A percentile compares a stretch with the other conserved stretches of the same genome.
These are phyloP conservation scores for Monochamus alternatus DNA, from an alignment of 2,888 invertebrate species.

Conservation along the genomic window DNA sequence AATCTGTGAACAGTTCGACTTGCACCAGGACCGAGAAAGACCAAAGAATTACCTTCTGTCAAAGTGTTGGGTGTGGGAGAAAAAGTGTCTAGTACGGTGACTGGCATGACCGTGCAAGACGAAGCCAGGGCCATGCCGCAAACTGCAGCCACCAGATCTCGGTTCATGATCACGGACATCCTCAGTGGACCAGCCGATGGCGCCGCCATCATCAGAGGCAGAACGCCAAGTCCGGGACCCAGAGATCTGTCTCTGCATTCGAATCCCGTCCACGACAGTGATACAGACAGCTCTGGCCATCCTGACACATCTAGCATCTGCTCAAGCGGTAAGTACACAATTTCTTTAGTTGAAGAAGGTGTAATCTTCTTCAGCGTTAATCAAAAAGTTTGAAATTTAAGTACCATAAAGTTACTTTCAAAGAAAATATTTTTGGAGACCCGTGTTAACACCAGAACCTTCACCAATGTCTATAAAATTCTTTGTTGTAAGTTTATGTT, in stretches of 20 bases:
- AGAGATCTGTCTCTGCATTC: constrained; percentile 74
- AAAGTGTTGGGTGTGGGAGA: constrained; percentile 70
- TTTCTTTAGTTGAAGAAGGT: background rate
- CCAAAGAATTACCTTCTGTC: constrained; percentile 42
- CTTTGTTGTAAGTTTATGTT: too few species aligned
- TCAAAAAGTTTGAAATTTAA: too few species aligned
- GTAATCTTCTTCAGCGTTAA: too few species aligned
- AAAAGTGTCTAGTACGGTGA: constrained; percentile 67
- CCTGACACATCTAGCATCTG: constrained; percentile 74
- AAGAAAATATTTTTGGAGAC: too few species aligned
- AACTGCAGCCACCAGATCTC: constrained; percentile 77
- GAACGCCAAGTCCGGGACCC: constrained; percentile 73
- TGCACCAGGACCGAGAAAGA: constrained; percentile 9
- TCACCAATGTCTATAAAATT: too few species aligned
- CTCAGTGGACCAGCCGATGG: constrained; percentile 78
- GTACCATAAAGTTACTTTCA: too few species aligned
- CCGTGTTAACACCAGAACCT: too few species aligned
- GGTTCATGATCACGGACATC: constrained; percentile 94
- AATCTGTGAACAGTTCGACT: constrained; percentile 9
- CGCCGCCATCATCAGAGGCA: constrained; percentile 71
- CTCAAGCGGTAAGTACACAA: constrained; percentile 72
- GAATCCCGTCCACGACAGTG: constrained; percentile 71
- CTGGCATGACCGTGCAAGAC: constrained; percentile 72
- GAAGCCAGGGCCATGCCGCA: constrained; percentile 70
- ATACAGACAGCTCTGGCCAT: constrained; percentile 73